Conservation (phyloP, 2,797 vertebrate genomes). For the Pygocentrus nattereri region DNA sequence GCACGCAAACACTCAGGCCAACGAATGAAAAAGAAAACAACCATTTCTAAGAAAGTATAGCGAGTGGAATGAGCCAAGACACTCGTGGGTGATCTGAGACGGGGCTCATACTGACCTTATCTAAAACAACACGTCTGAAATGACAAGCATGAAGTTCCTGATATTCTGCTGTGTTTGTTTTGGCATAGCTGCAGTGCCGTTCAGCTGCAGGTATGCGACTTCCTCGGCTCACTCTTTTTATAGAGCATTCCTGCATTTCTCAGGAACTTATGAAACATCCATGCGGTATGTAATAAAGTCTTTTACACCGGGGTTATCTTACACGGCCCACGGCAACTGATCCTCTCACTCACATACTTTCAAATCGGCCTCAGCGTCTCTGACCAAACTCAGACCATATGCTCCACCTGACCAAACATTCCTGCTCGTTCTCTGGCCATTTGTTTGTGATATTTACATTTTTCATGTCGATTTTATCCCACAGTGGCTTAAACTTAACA, state of each 20-base stretch:
- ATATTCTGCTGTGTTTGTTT: conserved; percentile 45
- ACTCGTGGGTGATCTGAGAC: no score
- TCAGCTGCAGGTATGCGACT: conserved; percentile 18
- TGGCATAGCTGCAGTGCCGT: neutral
- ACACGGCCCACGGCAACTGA: neutral
- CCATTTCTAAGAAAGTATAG: neutral
- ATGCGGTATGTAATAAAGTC: neutral
- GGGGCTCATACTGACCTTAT: neutral
- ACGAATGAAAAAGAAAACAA: neutral
- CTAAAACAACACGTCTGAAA: neutral
- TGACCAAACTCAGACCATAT: neutral
- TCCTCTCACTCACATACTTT: neutral
- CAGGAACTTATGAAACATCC: neutral
- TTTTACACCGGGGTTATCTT: neutral
- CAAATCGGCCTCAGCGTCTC: neutral
- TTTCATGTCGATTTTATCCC: neutral
- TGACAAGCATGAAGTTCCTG: conserved; percentile 8
- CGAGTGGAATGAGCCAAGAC: neutral
- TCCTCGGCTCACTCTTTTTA: conserved; percentile 22
- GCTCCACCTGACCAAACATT: neutral
- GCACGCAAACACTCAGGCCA: neutral
- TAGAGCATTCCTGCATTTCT: conserved; percentile 10
- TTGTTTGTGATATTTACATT: neutral
- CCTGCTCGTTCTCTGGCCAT: neutral
- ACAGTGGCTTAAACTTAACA: no score